phyloP scores from a whole-genome alignment of 2,888 invertebrate species.

The Cyaniris semiargus region DNA sequence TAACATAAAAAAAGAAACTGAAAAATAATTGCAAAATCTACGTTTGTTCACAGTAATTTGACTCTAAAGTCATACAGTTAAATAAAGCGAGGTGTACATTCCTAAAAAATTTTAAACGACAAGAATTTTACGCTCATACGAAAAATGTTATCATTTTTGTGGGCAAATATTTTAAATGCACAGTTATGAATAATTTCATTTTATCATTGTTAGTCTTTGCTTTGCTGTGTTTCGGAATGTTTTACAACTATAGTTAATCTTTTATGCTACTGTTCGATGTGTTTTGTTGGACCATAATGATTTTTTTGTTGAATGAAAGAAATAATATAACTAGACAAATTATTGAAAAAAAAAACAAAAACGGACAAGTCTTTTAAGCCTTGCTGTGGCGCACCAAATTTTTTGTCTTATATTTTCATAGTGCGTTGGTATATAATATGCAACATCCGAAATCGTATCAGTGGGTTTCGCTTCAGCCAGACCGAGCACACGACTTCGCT shows the following conservation, averaged over 20 bases:
- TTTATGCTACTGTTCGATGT: not conserved
- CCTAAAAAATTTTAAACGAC: not conserved
- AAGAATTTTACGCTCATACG: not conserved
- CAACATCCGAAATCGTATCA: no score
- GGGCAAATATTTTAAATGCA: conserved; percentile 7
- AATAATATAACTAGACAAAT: no score
- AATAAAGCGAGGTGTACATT: not conserved
- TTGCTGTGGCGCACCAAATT: no score
- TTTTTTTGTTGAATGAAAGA: not conserved
- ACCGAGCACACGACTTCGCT: no score
- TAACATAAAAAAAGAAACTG: no score
- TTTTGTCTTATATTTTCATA: no score
- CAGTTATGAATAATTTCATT: conserved; percentile 16
- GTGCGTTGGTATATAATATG: no score
- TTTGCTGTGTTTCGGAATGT: not conserved
- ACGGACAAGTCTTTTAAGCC: no score
- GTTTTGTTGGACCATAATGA: no score
- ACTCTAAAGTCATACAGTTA: not conserved
- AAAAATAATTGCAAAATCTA: no score
- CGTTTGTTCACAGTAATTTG: not conserved
- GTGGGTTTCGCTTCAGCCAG: no score
- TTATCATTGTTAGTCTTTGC: not conserved
- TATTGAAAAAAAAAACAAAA: no score
- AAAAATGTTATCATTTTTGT: conserved; percentile 8
- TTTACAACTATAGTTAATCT: not conserved